Base-by-base conservation (phyloP, 2,113 vertebrate species). In the Gallinago jamesoni region DNA sequence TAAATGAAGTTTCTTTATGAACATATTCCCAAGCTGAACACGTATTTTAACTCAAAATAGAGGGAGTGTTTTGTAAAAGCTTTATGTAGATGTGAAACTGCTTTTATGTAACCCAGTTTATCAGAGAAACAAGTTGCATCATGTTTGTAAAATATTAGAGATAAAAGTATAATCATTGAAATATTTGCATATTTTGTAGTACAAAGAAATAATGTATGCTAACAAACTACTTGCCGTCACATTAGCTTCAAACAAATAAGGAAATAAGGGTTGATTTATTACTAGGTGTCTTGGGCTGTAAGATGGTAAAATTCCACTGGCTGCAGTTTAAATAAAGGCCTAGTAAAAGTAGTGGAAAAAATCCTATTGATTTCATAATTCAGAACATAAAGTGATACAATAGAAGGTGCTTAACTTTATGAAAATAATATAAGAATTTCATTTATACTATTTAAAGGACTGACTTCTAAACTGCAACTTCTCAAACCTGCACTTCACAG, bases 221-320 rank as follows among this genome's bases (percentile, higher is more conserved):
- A 94, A 66, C 80, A 89, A 69, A 84, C 53, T 84, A 93, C 89
- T 93, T 96, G 89, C 68, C 92, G 69, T 79, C 72, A 72, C 30
- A 78, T 81, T 90, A 87, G 48, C 77, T 94, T 94, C 80, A 84
- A 83, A 93, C 66, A 93, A 94, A 67, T 67, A 93, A 89, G 80
- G 47, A 92, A 87, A 62, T 53, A 87, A 68, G n/a, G 9, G 18
- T 4, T 86, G 86, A 89, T 93, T 90, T 90, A 92, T 72, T 68
- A 57, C 33, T 41, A 7, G 18, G 28, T 60, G 47, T 80, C 69
- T 90, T 5, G 0, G 22, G 53, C n/a, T 76, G 66, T 5, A 62
- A 53, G 69, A 53, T 13, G 33, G 33, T 43, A 64, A 64, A 86
- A 92, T 84, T 92, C 73, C 81, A 85, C 59, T 63, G n/a, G 41